Base-by-base conservation (phyloP, 2,888 invertebrate genomes). In the Apodemia mormo region DNA sequence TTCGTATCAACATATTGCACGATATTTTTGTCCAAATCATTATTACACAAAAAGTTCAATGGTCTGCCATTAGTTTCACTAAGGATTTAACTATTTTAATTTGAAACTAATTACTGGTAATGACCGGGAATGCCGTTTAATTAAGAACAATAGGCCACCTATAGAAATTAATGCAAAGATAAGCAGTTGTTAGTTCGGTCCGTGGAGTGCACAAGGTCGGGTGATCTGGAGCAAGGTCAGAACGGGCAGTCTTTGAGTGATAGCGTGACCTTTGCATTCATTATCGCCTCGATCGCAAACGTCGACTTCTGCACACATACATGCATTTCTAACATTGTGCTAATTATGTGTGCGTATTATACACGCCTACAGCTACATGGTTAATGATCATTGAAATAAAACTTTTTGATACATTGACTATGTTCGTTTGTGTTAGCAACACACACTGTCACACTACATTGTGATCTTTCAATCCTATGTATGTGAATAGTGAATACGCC, bases 171-270 rank as follows among this genome's bases (percentile, higher is more conserved):
- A 85, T 84, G 82, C 83, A 80, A 81, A 81, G 84, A 86, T 86
- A 88, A 83, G 82, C 82, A 49, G 81, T 79, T 73, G 76, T 80
- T 86, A 80, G 82, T 84, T 86, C 83, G 82, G 82, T 82, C 77
- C 75, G 79, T 77, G 81, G 82, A 83, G 85, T 85, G 84, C 86
- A 85, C 91, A 90, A 92, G 92, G 91, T 85, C 85, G 82, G 74
- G 75, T 78, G 81, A 92, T 85, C 79, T 91, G 74, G 92, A 86
- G 89, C 91, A 92, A 92, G 92, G 92, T 90, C 89, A 89, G 76
- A 79, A 74, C 81, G 80, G 82, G 80, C 84, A 87, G 84, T 85
- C 86, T 86, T 85, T 78, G 81, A 88, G 90, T 86, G 92, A 92
- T 91, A 91, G 90, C 88, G 84, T 81, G 90, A 89, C 92, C 91